A percentile compares a stretch with the other conserved stretches of the same genome.
Evolutionary conservation across 2,797 vertebrate genomes (phyloP).

Genomic region (Gymnothorax javanicus): DNA sequence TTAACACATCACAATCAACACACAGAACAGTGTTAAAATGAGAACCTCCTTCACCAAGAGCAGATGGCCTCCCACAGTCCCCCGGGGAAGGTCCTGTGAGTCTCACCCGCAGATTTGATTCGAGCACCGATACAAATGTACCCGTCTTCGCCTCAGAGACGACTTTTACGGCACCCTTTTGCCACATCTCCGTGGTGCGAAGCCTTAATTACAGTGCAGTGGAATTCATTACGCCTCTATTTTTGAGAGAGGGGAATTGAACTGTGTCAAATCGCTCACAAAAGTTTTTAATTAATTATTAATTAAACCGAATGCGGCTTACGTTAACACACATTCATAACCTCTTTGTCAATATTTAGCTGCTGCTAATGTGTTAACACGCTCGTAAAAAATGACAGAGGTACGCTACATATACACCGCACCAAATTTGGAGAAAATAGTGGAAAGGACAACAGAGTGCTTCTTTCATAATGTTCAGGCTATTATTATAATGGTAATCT

Average conservation of each 20-base stretch:
- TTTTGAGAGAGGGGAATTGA: conserved; percentile 10
- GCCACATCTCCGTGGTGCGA: not conserved
- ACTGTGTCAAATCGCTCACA: conserved; percentile 31
- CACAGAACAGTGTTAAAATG: conserved; percentile 56
- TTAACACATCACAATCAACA: conserved; percentile 50
- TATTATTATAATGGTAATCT: not conserved
- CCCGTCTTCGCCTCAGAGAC: conserved; percentile 48
- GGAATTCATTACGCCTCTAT: conserved; percentile 17
- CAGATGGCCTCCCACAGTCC: conserved; percentile 52
- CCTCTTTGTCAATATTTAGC: not conserved
- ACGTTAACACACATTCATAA: conserved; percentile 24
- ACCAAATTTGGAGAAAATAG: not conserved
- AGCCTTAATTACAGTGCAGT: conserved; percentile 39
- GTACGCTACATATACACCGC: conserved; percentile 2
- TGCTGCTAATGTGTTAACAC: not conserved
- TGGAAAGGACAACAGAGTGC: not conserved
- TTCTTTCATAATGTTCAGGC: not conserved
- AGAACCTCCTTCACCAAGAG: conserved; percentile 49
- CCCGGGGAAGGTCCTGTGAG: conserved; percentile 35
- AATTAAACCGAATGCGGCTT: conserved; percentile 44
- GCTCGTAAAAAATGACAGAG: conserved; percentile 11
- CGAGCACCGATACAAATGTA: conserved; percentile 59
- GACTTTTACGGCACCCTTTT: conserved; percentile 37
- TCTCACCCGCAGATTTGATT: conserved; percentile 43
- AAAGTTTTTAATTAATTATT: conserved; percentile 42